These are phyloP conservation scores for Urophycis tenuis DNA, from an alignment of 2,797 vertebrate species.

Conservation along the genomic window DNA sequence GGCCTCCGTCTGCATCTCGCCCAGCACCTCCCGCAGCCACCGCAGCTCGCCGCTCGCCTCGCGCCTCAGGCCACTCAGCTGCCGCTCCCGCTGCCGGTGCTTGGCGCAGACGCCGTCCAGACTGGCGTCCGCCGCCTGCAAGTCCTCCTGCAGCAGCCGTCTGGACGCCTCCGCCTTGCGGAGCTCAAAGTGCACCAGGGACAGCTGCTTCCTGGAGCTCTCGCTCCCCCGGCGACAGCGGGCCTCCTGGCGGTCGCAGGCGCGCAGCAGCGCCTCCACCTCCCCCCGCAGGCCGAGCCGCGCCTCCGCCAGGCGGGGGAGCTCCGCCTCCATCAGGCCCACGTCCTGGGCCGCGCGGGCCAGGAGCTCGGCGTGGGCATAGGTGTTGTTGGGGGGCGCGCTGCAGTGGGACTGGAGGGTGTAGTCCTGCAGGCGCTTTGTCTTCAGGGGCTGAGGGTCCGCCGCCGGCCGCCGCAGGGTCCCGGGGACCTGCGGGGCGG, in stretches of 20 bases:
- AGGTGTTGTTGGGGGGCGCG: slow-evolving; percentile 84
- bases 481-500: slow-evolving; percentile 28
- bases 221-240: slow-evolving; percentile 84
- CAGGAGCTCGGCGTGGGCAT: slow-evolving; percentile 83
- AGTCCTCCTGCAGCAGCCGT: slow-evolving; percentile 73
- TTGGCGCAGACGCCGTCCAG: slow-evolving; percentile 64
- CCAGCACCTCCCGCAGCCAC: slow-evolving; percentile 77
- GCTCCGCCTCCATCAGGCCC: slow-evolving; percentile 57
- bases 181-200: slow-evolving; percentile 77
- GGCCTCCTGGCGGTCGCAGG: slow-evolving; percentile 82
- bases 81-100: slow-evolving; percentile 68
- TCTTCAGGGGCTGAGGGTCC: slow-evolving; percentile 76
- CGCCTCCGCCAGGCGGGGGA: slow-evolving; percentile 59
- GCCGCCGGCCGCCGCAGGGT: slow-evolving; percentile 52
- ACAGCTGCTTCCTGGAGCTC: slow-evolving; percentile 71
- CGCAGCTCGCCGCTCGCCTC: slow-evolving; percentile 76
- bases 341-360: slow-evolving; percentile 75
- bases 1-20: slow-evolving; percentile 63
- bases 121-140: slow-evolving; percentile 59
- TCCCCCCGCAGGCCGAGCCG: slow-evolving; percentile 74
- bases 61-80: slow-evolving; percentile 72
- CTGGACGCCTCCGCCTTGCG: slow-evolving; percentile 74
- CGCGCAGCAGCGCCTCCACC: slow-evolving; percentile 76
- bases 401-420: slow-evolving; percentile 82
- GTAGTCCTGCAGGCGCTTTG: slow-evolving; percentile 82